Percentiles rank a stretch among this genome's conserved stretches.
Evolutionary conservation across 2,797 vertebrate genomes (phyloP).

Genomic region (Peromyscus nudipes): DNA sequence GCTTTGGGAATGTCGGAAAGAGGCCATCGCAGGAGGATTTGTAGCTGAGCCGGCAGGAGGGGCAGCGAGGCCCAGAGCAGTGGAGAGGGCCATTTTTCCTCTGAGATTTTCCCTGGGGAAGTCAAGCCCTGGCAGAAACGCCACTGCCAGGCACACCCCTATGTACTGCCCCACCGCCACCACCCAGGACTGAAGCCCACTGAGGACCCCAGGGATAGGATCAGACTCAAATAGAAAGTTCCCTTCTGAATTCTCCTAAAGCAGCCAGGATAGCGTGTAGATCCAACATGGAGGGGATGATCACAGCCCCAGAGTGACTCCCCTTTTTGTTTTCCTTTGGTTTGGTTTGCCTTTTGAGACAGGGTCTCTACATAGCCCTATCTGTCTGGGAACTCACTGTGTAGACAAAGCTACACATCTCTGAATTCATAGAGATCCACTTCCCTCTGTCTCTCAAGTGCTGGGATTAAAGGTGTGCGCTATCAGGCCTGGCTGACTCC

Average conservation of each 20-base stretch:
- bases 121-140: conserved; percentile 83
- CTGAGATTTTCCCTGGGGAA: conserved; percentile 84
- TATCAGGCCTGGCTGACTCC: not conserved
- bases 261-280: conserved; percentile 74
- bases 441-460: not conserved
- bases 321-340: not conserved
- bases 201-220: conserved; percentile 82
- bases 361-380: not conserved
- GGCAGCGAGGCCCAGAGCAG: conserved; percentile 61
- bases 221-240: conserved; percentile 90
- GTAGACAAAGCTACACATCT: not conserved
- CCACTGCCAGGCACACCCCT: conserved; percentile 55
- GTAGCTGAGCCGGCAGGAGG: conserved; percentile 76
- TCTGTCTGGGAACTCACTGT: not conserved
- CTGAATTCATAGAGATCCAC: not conserved
- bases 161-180: conserved; percentile 61
- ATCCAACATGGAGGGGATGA: not conserved
- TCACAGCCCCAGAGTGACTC: not conserved
- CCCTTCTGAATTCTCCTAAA: conserved; percentile 88
- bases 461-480: not conserved
- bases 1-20: conserved; percentile 85
- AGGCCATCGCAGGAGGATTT: conserved; percentile 86
- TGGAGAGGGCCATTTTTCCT: conserved; percentile 77
- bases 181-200: conserved; percentile 75
- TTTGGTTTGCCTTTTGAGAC: not conserved